Evolutionary conservation across 64 coral and sea anemone genomes (phyloP).

Genomic region (Orbicella faveolata): DNA sequence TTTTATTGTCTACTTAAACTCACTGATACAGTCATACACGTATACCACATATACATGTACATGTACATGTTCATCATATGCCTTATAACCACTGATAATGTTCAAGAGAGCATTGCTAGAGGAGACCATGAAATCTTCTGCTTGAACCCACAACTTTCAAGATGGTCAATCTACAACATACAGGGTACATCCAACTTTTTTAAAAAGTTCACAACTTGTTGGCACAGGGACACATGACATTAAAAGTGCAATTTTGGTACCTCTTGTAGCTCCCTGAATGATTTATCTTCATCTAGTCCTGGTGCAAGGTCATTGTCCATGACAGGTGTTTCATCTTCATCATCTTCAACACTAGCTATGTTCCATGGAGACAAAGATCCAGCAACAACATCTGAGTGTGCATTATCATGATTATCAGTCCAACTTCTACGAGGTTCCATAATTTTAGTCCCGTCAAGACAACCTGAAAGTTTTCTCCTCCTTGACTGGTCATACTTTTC

Average conservation of each 20-base stretch:
- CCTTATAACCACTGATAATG: too few species aligned
- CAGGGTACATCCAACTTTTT: too few species aligned
- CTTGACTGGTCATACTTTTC: background rate
- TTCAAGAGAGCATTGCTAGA: too few species aligned
- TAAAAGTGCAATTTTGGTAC: constrained; percentile 17
- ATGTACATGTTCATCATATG: too few species aligned
- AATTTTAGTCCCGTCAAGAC: constrained; percentile 9
- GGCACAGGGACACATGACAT: background rate
- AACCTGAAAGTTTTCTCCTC: constrained; percentile 7
- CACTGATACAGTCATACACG: too few species aligned
- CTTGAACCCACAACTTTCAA: too few species aligned
- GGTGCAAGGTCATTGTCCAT: constrained; percentile 61
- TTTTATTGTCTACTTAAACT: too few species aligned
- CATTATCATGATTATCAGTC: background rate
- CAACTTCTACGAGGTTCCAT: constrained; percentile 14
- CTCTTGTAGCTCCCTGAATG: constrained; percentile 92
- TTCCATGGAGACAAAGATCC: constrained; percentile 46
- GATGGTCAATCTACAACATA: too few species aligned
- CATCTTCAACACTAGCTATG: constrained; percentile 34
- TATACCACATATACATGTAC: too few species aligned
- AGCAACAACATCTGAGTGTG: background rate
- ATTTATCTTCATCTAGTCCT: constrained; percentile 60
- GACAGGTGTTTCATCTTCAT: constrained; percentile 66
- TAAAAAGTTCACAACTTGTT: too few species aligned
- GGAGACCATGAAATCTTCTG: too few species aligned